Evolutionary conservation across 2,888 invertebrate genomes (phyloP).

Genomic region (Dusona sp.): DNA sequence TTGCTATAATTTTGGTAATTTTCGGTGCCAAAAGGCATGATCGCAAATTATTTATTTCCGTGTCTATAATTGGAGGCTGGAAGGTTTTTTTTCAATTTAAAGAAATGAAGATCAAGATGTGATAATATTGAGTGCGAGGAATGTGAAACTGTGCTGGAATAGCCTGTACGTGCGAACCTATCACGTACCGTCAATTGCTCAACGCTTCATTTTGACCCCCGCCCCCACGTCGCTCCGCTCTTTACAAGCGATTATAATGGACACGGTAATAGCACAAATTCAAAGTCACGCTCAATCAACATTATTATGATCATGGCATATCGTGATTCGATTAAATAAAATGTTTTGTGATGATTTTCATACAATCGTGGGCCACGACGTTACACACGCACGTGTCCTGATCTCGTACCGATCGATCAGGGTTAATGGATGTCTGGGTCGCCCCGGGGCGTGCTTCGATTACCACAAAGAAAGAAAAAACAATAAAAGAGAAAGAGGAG

Average conservation of each 20-base stretch:
- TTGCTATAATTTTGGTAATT: not conserved
- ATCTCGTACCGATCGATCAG: constrained; percentile 59
- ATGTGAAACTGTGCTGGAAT: not conserved
- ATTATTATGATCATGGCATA: constrained; percentile 9
- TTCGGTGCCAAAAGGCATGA: not conserved
- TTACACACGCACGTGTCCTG: constrained; percentile 25
- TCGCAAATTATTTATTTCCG: constrained; percentile 8
- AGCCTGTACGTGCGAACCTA: not conserved
- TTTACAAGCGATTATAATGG: constrained; percentile 6
- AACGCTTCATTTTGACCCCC: not conserved
- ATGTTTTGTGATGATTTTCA: constrained; percentile 45
- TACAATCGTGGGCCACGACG: not conserved
- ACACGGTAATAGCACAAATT: constrained; percentile 10
- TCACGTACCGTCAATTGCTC: not conserved
- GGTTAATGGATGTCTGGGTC: constrained; percentile 64
- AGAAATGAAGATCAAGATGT: not conserved
- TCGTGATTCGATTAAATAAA: constrained; percentile 31
- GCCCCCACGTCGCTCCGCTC: too few relatives aligned
- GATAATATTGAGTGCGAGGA: not conserved
- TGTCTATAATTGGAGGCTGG: not conserved
- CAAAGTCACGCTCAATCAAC: constrained; percentile 28
- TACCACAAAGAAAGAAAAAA: constrained; percentile 32
- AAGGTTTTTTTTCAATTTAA: not conserved
- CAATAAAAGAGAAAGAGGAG: not conserved
- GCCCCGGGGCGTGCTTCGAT: constrained; percentile 61